These are phyloP conservation scores for Xestia ashworthii DNA, from an alignment of 2,888 invertebrate species.

Conservation along the genomic window DNA sequence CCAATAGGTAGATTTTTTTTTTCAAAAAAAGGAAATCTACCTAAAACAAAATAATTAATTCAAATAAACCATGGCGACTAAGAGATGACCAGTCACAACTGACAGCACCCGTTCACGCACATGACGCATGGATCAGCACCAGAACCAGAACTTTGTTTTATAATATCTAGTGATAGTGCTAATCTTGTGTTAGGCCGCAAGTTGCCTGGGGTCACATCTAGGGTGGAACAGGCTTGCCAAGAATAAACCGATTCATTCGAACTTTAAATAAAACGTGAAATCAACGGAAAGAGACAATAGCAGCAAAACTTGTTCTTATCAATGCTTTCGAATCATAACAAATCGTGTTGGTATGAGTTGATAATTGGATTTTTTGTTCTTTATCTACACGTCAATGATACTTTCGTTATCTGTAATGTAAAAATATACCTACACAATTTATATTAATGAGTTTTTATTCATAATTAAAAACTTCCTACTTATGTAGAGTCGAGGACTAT, in stretches of 20 bases:
- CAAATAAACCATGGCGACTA: too few species aligned
- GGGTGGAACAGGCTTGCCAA: neutral
- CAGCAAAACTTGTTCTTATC: conserved; percentile 21
- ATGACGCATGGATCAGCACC: too few species aligned
- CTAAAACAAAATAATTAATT: too few species aligned
- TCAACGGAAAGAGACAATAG: neutral
- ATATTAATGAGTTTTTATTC: neutral
- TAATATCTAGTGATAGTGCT: too few species aligned
- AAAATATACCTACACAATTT: neutral
- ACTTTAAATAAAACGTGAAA: neutral
- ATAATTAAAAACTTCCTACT: neutral
- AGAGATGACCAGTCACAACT: too few species aligned
- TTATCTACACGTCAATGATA: conserved; percentile 17
- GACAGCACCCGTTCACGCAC: too few species aligned
- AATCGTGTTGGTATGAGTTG: conserved; percentile 6
- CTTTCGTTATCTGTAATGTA: conserved; percentile 2
- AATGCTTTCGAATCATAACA: conserved; percentile 24
- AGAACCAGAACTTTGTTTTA: too few species aligned
- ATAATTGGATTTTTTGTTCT: neutral
- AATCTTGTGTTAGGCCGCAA: neutral
- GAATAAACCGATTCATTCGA: neutral
- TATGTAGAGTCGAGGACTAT: too few species aligned
- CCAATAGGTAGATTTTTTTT: too few species aligned
- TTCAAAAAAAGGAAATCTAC: too few species aligned
- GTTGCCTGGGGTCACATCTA: neutral